A percentile compares a stretch with the other conserved stretches of the same genome.
These are phyloP conservation scores for Scomber scombrus DNA, from an alignment of 2,113 vertebrate genomes.

Conservation along the genomic window DNA sequence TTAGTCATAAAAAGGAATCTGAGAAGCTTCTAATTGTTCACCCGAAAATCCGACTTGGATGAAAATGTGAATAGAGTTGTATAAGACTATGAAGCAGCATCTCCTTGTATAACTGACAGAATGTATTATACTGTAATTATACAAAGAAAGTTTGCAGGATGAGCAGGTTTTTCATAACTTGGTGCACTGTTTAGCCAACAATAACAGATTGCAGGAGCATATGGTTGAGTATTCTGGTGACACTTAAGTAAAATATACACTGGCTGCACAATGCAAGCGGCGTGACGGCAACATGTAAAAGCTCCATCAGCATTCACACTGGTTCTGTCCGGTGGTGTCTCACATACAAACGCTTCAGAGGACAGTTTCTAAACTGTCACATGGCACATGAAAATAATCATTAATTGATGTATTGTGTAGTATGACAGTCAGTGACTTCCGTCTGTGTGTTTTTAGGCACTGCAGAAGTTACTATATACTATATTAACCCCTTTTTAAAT, in stretches of 20 bases:
- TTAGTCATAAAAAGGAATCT: background rate
- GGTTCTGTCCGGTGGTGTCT: background rate
- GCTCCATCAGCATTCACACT: background rate
- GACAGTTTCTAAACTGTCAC: background rate
- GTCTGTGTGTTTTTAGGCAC: too few relatives aligned
- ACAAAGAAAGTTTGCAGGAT: background rate
- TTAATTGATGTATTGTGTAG: background rate
- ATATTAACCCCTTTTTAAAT: background rate
- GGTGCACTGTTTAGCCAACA: background rate
- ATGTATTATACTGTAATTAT: background rate
- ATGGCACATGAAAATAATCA: background rate
- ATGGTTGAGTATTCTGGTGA: slow-evolving; percentile 46
- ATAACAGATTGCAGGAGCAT: slow-evolving; percentile 58
- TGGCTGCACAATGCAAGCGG: slow-evolving; percentile 19
- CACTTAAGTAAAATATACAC: slow-evolving; percentile 19
- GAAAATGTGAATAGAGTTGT: background rate
- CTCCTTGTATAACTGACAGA: background rate
- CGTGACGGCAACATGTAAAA: slow-evolving; percentile 35
- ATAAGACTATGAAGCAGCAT: background rate
- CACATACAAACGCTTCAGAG: background rate
- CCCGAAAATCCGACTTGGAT: background rate
- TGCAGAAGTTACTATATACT: too few relatives aligned
- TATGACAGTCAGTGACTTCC: background rate
- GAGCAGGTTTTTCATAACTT: slow-evolving; percentile 5
- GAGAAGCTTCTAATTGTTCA: background rate